Evolutionary conservation across 2,888 invertebrate species (phyloP).

Genomic region (Stenichneumon culpator): DNA sequence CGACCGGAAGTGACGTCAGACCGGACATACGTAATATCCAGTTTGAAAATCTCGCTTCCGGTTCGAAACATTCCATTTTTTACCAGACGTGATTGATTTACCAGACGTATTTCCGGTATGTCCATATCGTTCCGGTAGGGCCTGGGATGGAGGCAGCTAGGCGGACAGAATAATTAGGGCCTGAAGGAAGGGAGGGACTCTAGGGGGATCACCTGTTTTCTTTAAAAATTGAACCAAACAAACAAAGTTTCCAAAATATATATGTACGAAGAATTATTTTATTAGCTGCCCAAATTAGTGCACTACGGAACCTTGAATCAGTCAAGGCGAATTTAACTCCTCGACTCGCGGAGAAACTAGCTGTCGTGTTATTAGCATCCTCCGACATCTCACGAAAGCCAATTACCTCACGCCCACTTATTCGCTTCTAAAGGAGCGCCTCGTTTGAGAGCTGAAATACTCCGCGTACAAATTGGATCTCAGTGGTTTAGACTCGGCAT

Average conservation of each 20-base stretch:
- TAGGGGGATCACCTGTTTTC: no score
- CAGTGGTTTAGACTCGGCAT: slow-evolving; percentile 10
- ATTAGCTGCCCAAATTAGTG: neutral
- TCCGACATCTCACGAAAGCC: slow-evolving; percentile 45
- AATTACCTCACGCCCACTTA: slow-evolving; percentile 60
- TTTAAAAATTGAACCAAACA: neutral
- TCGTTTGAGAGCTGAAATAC: slow-evolving; percentile 35
- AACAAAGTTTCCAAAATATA: no score
- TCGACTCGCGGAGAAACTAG: slow-evolving; percentile 22
- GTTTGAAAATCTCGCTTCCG: no score
- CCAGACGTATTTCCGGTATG: no score
- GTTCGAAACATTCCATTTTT: no score
- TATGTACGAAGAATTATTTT: slow-evolving; percentile 11
- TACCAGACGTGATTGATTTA: no score
- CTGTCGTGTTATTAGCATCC: slow-evolving; percentile 54
- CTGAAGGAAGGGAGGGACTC: no score
- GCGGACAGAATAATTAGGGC: no score
- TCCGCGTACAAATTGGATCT: slow-evolving; percentile 50
- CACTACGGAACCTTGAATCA: neutral
- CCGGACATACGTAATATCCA: no score
- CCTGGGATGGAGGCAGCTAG: no score
- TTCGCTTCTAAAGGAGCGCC: slow-evolving; percentile 45
- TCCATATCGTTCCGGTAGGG: no score
- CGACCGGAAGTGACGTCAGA: no score
- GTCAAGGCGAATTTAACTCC: slow-evolving; percentile 19